Evolutionary conservation across 2,888 invertebrate species (phyloP).

Genomic region (Pegoplata infirma): DNA sequence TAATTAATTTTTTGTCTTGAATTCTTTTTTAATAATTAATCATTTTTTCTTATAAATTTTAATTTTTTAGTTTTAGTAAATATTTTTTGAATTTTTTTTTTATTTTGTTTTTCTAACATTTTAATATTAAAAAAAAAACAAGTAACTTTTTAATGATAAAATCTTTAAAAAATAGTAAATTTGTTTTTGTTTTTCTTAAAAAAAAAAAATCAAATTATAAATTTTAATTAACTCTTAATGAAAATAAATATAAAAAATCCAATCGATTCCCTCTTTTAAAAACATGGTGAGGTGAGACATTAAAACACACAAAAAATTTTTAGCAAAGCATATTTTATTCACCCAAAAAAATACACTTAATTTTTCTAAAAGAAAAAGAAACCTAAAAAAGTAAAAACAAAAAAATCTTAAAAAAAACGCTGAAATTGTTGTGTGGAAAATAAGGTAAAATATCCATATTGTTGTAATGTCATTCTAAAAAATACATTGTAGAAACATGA

Average conservation of each 20-base stretch:
- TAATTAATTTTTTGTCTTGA: conserved; percentile 57
- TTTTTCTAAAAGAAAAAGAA: conserved; percentile 16
- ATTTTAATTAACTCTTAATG: conserved; percentile 28
- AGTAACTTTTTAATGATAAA: conserved; percentile 58
- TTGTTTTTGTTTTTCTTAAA: conserved; percentile 61
- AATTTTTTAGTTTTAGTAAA: conserved; percentile 73
- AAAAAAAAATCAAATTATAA: conserved; percentile 40
- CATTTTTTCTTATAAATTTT: conserved; percentile 42
- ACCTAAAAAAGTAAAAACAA: conserved; percentile 2
- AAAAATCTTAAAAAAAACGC: conserved; percentile 65
- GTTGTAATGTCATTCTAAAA: conserved; percentile 63
- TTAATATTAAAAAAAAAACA: conserved; percentile 47
- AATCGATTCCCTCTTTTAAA: conserved; percentile 30
- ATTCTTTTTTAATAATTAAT: conserved; percentile 53
- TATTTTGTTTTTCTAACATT: conserved; percentile 15
- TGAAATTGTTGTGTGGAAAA: conserved; percentile 78
- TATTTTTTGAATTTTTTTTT: conserved; percentile 61
- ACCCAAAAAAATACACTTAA: conserved; percentile 41
- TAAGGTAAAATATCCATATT: conserved; percentile 75
- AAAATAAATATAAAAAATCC: conserved; percentile 49
- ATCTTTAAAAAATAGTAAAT: conserved; percentile 40
- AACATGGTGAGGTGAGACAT: conserved; percentile 78
- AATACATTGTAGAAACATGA: conserved; percentile 79
- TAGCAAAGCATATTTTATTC: conserved; percentile 63
- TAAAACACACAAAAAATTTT: conserved; percentile 75